Conservation (phyloP, 1,140 invertebrate genomes). For the Ips nitidus region DNA sequence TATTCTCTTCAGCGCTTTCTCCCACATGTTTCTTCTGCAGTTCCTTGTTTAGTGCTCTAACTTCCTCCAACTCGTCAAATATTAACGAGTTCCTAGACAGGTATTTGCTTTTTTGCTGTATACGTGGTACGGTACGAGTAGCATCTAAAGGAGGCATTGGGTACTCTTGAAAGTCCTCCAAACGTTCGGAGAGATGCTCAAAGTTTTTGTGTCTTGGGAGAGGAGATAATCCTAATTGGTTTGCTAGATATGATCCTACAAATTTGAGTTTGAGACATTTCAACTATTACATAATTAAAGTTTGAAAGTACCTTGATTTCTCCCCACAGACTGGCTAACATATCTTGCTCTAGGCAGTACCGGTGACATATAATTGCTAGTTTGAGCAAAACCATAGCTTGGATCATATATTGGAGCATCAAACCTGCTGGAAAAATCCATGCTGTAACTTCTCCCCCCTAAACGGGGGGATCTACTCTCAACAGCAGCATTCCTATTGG, state of each 20-base stretch:
- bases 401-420: too few relatives aligned
- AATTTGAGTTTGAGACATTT: too few relatives aligned
- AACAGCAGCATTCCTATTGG: slow-evolving; percentile 25
- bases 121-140: neutral
- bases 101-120: slow-evolving; percentile 40
- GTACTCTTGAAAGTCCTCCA: slow-evolving; percentile 21
- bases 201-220: slow-evolving; percentile 42
- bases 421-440: slow-evolving; percentile 16
- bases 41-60: slow-evolving; percentile 43
- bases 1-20: slow-evolving; percentile 23
- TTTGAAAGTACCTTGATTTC: too few relatives aligned
- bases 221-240: slow-evolving; percentile 40
- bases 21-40: slow-evolving; percentile 42
- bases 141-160: neutral
- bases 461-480: slow-evolving; percentile 46
- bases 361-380: slow-evolving; percentile 24
- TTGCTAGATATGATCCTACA: too few relatives aligned
- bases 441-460: slow-evolving; percentile 31
- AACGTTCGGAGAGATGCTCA: slow-evolving; percentile 34
- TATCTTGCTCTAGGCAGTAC: slow-evolving; percentile 13
- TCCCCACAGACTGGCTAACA: too few relatives aligned
- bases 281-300: too few relatives aligned
- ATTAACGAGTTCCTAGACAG: slow-evolving; percentile 43
- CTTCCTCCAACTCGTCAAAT: slow-evolving; percentile 48
- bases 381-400: neutral